A percentile compares a stretch with the other conserved stretches of the same genome.
Conservation (phyloP, 2,797 vertebrate species). For the Gouania willdenowi region DNA sequence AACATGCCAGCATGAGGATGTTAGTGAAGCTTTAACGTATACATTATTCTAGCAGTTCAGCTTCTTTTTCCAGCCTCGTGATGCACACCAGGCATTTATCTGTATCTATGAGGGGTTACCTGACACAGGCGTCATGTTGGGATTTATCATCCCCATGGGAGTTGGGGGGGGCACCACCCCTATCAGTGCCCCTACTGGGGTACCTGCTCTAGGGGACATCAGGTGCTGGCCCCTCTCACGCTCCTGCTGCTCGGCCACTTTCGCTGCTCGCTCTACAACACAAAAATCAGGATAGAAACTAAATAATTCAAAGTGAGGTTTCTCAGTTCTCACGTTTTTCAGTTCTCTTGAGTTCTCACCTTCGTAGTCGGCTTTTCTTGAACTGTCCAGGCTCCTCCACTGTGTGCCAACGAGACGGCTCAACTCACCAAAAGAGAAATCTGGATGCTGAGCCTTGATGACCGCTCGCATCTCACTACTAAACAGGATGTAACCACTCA, state of each 20-base stretch:
- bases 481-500: slow-evolving; percentile 99
- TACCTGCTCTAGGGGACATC: slow-evolving; percentile 96
- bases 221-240: slow-evolving; percentile 90
- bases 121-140: slow-evolving; percentile 96
- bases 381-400: slow-evolving; percentile 95
- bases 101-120: slow-evolving; percentile 84
- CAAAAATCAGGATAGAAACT: not conserved
- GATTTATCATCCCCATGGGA: slow-evolving; percentile 98
- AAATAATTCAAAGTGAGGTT: too few species aligned
- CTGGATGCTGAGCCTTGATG: slow-evolving; percentile 96
- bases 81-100: slow-evolving; percentile 50
- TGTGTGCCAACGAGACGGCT: slow-evolving; percentile 97
- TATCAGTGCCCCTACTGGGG: slow-evolving; percentile 94
- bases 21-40: slow-evolving; percentile 20
- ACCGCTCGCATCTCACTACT: slow-evolving; percentile 99
- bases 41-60: slow-evolving; percentile 64
- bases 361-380: slow-evolving; percentile 97
- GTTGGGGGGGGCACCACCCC: slow-evolving; percentile 94
- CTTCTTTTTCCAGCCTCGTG: slow-evolving; percentile 69
- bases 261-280: slow-evolving; percentile 94
- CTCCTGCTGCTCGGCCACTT: slow-evolving; percentile 99
- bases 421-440: slow-evolving; percentile 97
- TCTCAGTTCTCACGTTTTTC: too few species aligned
- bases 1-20: slow-evolving; percentile 15
- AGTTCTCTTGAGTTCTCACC: too few species aligned